Percentiles rank a stretch among this genome's conserved stretches.
Evolutionary conservation across 2,797 vertebrate species (phyloP).

Genomic region (Scarus forsteni): DNA sequence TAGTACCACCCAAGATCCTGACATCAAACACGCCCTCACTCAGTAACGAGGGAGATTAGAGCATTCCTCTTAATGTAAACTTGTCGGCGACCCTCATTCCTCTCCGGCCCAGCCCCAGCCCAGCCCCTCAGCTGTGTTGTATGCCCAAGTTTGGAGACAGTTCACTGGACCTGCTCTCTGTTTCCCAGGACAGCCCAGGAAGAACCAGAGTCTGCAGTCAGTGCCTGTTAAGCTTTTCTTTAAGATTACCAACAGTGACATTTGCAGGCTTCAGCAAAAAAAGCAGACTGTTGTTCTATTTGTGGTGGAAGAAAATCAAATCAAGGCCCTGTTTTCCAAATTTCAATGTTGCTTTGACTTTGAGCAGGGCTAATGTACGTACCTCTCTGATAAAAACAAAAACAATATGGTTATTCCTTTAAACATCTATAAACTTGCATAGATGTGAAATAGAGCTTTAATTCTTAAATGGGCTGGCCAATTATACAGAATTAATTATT

Average conservation of each 20-base stretch:
- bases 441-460: too few species aligned
- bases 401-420: too few species aligned
- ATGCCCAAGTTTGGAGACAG: conserved; percentile 92
- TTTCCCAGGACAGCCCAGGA: conserved; percentile 52
- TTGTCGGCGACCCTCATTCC: conserved; percentile 55
- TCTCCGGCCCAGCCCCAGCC: conserved; percentile 51
- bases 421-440: too few species aligned
- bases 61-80: conserved; percentile 81
- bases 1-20: conserved; percentile 56
- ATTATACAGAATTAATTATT: too few species aligned
- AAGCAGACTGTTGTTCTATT: too few species aligned
- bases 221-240: conserved; percentile 35
- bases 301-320: too few species aligned
- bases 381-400: too few species aligned
- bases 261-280: conserved; percentile 14
- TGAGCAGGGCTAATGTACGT: too few species aligned
- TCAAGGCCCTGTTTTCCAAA: too few species aligned
- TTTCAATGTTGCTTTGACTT: too few species aligned
- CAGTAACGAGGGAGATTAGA: conserved; percentile 59
- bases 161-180: conserved; percentile 71
- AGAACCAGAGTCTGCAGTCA: conserved; percentile 51
- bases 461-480: too few species aligned
- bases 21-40: conserved; percentile 42
- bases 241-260: conserved; percentile 1
- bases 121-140: conserved; percentile 66